Evolutionary conservation across 2,797 vertebrate species (phyloP), one percentile per base, ranked within the genome.

Genomic region (Micrastur ruficollis): DNA sequence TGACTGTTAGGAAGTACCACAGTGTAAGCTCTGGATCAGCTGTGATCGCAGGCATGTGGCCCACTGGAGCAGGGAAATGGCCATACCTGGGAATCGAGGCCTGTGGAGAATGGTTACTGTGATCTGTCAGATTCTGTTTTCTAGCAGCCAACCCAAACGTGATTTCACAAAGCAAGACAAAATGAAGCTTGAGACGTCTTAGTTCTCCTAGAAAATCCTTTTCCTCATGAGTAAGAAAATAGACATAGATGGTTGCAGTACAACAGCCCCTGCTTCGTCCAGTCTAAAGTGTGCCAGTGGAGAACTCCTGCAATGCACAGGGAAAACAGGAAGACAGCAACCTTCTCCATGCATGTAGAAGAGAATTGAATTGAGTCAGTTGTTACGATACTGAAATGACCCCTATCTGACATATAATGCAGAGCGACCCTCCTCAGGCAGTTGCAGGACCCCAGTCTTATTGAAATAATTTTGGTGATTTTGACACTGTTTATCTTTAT

Each of bases 271-370:
- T 86, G 66, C 58, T 75, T 56, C 66, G 50, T 68, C 26, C 73
- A n/a, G 46, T 38, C 46, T 32, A 16, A 20, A 82, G 61, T 0
- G 0, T 12, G 19, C 42, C 26, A 62, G 25, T 4, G 34, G 14
- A 58, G 14, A 44, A 63, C 7, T 72, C 70, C 42, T 63, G 11
- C 68, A 67, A 56, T 1, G 15, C 50, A 55, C 17, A 12, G 27
- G 46, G 52, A 65, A 36, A 81, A 6, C 0, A 34, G 32, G 52
- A 52, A 81, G n/a, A 80, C 78, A 59, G 12, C 14, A 50, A 63
- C 53, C 46, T 74, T 52, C 12, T 65, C 38, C 27, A 6, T 5
- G 44, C 5, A 3, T 5, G 3, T 1, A 78, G 59, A 44, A 82
- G 32, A 66, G 49, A 61, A 78, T 1, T 34, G n/a, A 38, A 40